These are phyloP conservation scores for Aythya baeri DNA, from an alignment of 2,113 vertebrate genomes.

Conservation along the genomic window DNA sequence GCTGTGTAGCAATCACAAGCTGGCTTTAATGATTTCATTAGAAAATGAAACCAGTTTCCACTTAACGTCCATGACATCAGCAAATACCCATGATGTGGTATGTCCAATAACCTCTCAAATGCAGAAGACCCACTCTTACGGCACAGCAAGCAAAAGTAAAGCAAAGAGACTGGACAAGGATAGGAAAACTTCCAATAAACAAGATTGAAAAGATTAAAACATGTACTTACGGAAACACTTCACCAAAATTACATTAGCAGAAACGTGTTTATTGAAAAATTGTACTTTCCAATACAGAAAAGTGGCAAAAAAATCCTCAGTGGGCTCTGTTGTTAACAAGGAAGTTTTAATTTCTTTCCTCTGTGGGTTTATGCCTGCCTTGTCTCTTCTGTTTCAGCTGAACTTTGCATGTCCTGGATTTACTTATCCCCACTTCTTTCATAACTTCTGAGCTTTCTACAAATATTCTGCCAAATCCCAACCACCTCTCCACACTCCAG, in stretches of 20 bases:
- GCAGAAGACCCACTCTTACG: neutral
- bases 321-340: neutral
- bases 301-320: neutral
- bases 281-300: neutral
- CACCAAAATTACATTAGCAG: neutral
- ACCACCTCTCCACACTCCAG: neutral
- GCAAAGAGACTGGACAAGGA: neutral
- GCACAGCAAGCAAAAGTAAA: neutral
- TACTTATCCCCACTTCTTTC: neutral
- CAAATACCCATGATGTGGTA: neutral
- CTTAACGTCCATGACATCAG: neutral
- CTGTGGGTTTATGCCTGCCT: neutral
- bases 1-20: neutral
- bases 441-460: neutral
- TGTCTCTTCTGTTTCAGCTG: neutral
- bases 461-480: neutral
- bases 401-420: neutral
- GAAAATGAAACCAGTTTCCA: neutral
- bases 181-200: neutral
- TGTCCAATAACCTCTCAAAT: neutral
- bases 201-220: neutral
- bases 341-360: neutral
- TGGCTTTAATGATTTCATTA: neutral
- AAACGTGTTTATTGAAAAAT: neutral
- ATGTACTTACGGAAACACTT: neutral